Conservation (phyloP, 2,113 vertebrate genomes). For the Protobothrops mucrosquamatus region DNA sequence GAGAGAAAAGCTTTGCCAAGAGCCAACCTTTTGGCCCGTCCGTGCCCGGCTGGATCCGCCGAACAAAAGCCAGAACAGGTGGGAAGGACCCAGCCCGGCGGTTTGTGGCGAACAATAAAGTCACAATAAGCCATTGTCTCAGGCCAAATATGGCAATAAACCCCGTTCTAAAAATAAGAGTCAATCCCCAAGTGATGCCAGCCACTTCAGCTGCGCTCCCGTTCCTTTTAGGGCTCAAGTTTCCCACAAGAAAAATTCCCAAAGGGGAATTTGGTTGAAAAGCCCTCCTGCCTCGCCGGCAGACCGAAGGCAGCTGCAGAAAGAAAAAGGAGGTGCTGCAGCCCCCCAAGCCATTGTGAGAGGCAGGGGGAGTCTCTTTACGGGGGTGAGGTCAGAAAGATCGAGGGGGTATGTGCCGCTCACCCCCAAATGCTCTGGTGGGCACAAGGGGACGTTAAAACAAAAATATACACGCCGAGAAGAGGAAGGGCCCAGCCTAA, state of each 20-base stretch:
- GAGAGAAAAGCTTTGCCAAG: not conserved
- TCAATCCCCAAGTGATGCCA: constrained; percentile 75
- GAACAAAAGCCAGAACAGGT: constrained; percentile 18
- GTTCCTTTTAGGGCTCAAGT: constrained; percentile 80
- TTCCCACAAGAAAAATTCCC: constrained; percentile 87
- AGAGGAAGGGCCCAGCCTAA: constrained; percentile 22
- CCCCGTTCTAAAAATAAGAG: constrained; percentile 77
- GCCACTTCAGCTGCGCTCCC: constrained; percentile 62
- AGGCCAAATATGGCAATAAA: constrained; percentile 84
- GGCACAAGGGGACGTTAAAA: constrained; percentile 14
- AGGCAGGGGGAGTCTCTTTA: not conserved
- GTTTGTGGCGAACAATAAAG: constrained; percentile 61
- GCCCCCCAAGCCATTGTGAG: constrained; percentile 21
- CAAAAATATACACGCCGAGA: constrained; percentile 37
- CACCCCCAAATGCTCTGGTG: not conserved
- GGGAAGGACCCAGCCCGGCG: constrained; percentile 29
- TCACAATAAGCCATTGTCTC: constrained; percentile 64
- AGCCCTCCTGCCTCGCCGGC: constrained; percentile 58
- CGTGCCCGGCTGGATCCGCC: not conserved
- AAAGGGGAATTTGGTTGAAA: constrained; percentile 62
- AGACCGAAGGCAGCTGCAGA: constrained; percentile 42
- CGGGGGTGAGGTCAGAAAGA: not conserved
- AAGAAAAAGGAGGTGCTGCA: constrained; percentile 16
- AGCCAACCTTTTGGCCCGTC: not conserved
- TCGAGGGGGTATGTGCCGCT: not conserved